Base-by-base conservation (phyloP, 2,113 vertebrate genomes). In the Hassar affinis region DNA sequence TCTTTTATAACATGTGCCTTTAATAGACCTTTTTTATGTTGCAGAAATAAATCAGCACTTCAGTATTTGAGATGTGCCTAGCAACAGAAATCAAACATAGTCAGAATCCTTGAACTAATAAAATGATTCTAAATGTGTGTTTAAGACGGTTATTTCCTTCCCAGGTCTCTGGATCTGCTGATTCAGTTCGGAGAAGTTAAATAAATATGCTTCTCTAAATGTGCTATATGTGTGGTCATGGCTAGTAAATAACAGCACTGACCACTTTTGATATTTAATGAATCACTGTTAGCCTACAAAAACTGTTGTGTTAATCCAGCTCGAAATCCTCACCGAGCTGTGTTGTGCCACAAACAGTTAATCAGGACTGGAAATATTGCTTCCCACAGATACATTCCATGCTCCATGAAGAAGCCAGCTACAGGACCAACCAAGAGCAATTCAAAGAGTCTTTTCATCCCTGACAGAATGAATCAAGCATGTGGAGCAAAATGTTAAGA, bases 371-470 rank as follows among this genome's bases (percentile, higher is more conserved):
- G 71, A 82, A 82, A 75, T 71, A 75, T 15, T 42, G 82, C 82
- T 78, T 47, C 25, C 82, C 35, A 6, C 25, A 38, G 59, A 66
- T 57, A 54, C 45, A 33, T 45, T 68, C 54, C 35, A 68, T 56
- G 61, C 61, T 78, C 61, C 22, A 12, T 38, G 17, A 52, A 78
- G 35, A 66, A 56, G 62, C 49, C 25, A 12, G 38, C 33, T 38
- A 5, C 35, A 72, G 27, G 51, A 59, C 57, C 22, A 47, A 74
- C 80, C 3, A 76, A 77, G 22, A 27, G 75, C 64, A 79, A 33
- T 51, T 92, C 88, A 93, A 93, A 90, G 90, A 85, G 79, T 59
- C 90, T 90, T 91, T 93, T 94, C 88, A 92, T 91, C 82, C 85
- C 27, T 74, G 85, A 89, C 88, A 87, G 89, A 92, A 89, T 88